Conservation (phyloP, 2,797 vertebrate species). For the Geotrypetes seraphini region DNA sequence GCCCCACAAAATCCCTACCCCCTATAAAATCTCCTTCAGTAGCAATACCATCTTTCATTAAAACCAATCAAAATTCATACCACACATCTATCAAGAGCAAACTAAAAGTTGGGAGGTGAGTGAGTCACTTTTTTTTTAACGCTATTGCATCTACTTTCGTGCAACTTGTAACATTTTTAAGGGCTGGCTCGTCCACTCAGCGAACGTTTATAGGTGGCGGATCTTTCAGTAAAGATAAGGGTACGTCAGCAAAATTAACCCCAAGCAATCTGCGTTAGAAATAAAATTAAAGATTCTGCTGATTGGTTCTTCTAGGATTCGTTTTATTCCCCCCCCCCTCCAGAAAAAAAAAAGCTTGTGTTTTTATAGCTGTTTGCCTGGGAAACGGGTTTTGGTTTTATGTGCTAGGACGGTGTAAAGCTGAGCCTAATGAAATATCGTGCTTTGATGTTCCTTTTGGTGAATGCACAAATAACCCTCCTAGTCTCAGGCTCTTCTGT, state of each 20-base stretch:
- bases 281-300: not conserved
- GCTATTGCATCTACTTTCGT: slow-evolving; percentile 12
- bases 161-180: no score
- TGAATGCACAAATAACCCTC: slow-evolving; percentile 18
- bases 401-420: slow-evolving; percentile 15
- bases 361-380: slow-evolving; percentile 4
- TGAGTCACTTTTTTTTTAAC: slow-evolving; percentile 59
- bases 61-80: slow-evolving; percentile 52
- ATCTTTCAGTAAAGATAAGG: not conserved
- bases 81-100: slow-evolving; percentile 51
- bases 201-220: not conserved
- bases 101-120: slow-evolving; percentile 75
- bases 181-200: not conserved
- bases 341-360: slow-evolving; percentile 2
- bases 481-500: slow-evolving; percentile 11
- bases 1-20: slow-evolving; percentile 22
- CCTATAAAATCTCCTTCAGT: slow-evolving; percentile 51
- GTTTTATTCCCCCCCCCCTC: no score
- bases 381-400: slow-evolving; percentile 7
- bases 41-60: slow-evolving; percentile 51
- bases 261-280: no score
- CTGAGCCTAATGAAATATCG: slow-evolving; percentile 12
- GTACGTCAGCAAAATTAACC: not conserved
- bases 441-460: slow-evolving; percentile 10
- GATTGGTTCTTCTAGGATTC: slow-evolving; percentile 1